These are phyloP conservation scores for Lepus americanus DNA, from an alignment of 2,113 vertebrate genomes.

Conservation along the genomic window DNA sequence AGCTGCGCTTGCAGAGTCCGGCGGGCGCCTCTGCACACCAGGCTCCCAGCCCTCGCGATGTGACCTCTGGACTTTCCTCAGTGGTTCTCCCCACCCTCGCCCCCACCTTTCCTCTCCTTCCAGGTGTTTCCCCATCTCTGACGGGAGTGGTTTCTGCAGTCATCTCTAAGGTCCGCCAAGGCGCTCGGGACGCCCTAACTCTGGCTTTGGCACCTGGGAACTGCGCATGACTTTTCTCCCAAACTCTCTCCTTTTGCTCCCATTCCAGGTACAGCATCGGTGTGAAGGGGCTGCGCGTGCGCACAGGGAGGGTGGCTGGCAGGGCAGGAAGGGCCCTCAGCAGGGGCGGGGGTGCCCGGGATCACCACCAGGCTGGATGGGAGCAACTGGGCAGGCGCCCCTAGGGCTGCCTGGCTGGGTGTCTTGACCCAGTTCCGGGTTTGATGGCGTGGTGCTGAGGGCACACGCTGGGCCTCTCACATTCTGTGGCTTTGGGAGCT, in stretches of 20 bases:
- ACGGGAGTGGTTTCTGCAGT: background rate
- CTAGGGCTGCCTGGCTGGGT: background rate
- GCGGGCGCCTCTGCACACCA: no score
- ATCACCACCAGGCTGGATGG: background rate
- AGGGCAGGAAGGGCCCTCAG: background rate
- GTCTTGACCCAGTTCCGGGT: background rate
- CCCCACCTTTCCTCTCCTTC: background rate
- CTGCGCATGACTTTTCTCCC: background rate
- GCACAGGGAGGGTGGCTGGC: no score
- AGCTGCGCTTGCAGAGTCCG: no score
- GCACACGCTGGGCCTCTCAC: no score
- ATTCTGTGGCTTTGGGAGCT: background rate
- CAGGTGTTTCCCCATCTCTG: background rate
- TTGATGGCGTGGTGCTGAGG: background rate
- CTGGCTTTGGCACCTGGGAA: background rate
- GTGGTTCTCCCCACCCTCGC: no score
- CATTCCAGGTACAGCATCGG: background rate
- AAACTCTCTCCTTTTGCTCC: background rate
- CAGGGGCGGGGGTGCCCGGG: background rate
- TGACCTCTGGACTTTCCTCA: no score
- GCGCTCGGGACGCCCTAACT: background rate
- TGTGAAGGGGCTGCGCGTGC: background rate
- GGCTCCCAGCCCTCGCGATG: no score
- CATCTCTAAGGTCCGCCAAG: rapidly evolving
- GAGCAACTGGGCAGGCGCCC: background rate